A percentile compares a stretch with the other conserved stretches of the same genome.
Evolutionary conservation across 2,797 vertebrate species (phyloP).

Genomic region (Sciurus vulgaris): DNA sequence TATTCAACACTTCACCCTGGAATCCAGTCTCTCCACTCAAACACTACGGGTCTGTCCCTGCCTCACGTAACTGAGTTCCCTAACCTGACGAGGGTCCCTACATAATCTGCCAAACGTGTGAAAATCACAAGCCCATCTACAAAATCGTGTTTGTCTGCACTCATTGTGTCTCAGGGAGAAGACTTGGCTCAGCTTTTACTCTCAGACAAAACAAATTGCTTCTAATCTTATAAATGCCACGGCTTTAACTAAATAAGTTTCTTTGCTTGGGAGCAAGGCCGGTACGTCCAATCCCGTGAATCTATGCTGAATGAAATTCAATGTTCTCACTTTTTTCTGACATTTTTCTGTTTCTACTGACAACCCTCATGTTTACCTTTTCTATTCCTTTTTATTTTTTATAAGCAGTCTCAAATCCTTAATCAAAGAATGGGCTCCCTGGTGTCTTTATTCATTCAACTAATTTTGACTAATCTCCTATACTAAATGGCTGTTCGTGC

Average conservation of each 20-base stretch:
- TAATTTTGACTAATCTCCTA: neutral
- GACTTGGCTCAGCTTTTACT: constrained; percentile 12
- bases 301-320: neutral
- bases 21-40: neutral
- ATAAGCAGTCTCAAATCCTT: neutral
- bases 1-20: neutral
- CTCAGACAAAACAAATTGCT: neutral
- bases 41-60: neutral
- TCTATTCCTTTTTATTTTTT: neutral
- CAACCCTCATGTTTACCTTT: neutral
- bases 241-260: neutral
- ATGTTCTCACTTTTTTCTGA: constrained; percentile 19
- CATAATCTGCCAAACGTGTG: neutral
- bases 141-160: neutral
- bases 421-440: neutral
- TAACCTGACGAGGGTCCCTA: neutral
- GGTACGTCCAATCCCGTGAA: neutral
- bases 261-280: neutral
- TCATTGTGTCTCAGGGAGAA: neutral
- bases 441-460: neutral
- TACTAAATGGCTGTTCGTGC: neutral
- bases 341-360: neutral
- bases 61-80: neutral
- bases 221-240: neutral
- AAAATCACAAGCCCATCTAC: neutral